Conservation (phyloP, 1,140 invertebrate species). For the Zaprionus gabonicus region DNA sequence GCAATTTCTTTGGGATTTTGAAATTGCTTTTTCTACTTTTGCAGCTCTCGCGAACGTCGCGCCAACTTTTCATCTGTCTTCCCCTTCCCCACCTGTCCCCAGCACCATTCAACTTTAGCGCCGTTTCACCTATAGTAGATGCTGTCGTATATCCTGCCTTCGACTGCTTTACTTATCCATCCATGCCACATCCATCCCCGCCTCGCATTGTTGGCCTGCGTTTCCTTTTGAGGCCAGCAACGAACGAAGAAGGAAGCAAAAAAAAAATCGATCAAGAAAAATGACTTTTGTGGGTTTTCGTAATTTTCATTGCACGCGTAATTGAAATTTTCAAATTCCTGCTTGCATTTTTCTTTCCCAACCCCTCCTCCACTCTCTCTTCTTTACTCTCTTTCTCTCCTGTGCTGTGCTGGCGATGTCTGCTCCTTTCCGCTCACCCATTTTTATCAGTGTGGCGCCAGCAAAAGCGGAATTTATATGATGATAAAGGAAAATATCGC, state of each 20-base stretch:
- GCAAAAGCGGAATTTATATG: constrained; percentile 71
- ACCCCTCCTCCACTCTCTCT: not conserved
- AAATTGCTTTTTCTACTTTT: constrained; percentile 83
- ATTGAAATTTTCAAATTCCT: constrained; percentile 83
- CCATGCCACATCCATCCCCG: not conserved
- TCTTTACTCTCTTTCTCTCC: not conserved
- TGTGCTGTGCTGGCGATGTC: not conserved
- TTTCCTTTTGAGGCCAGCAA: constrained; percentile 71
- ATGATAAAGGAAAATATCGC: constrained; percentile 77
- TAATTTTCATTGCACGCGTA: constrained; percentile 83
- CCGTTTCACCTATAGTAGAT: constrained; percentile 65
- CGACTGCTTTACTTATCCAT: constrained; percentile 5
- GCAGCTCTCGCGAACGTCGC: constrained; percentile 49
- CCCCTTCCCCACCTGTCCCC: not conserved
- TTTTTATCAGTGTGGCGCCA: constrained; percentile 59
- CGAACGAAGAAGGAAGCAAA: not conserved
- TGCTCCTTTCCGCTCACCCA: constrained; percentile 11
- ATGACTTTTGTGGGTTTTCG: constrained; percentile 83
- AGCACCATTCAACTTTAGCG: constrained; percentile 35
- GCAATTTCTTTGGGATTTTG: constrained; percentile 83
- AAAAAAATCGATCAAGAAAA: constrained; percentile 83
- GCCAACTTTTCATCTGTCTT: constrained; percentile 45
- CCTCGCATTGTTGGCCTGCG: constrained; percentile 70
- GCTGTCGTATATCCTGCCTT: constrained; percentile 6
- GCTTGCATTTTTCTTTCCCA: constrained; percentile 68